Percentiles rank a stretch among this genome's conserved stretches.
Conservation (phyloP, 2,113 vertebrate species). For the Cavia aperea region DNA sequence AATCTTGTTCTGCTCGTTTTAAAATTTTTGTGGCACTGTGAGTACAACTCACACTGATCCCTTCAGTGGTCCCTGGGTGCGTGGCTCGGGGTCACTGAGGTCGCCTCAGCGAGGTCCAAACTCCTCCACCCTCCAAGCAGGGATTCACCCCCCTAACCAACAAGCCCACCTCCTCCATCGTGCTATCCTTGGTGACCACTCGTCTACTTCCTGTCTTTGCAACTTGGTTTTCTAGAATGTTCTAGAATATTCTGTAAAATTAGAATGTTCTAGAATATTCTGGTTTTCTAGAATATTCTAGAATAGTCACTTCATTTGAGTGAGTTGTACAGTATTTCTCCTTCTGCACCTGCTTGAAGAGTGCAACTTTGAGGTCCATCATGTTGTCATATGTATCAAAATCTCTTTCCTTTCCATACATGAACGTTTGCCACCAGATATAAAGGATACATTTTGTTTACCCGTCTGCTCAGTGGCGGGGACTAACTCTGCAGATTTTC, state of each 20-base stretch:
- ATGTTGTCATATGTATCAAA: background rate
- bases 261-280: no score
- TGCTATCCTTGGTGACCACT: background rate
- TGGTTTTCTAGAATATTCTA: background rate
- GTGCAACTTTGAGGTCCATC: background rate
- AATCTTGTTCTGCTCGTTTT: background rate
- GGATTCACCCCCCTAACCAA: fast-evolving
- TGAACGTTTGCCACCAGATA: no score
- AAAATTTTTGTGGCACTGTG: background rate
- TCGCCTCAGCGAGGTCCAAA: no score
- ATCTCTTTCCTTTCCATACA: background rate
- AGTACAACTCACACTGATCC: fast-evolving
- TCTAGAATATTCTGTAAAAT: background rate
- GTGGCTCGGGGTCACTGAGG: background rate
- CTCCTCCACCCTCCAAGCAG: background rate
- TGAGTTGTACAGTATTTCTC: background rate
- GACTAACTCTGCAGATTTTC: background rate
- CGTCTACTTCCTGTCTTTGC: background rate
- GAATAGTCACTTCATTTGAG: background rate
- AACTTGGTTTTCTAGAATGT: background rate
- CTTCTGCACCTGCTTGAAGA: background rate
- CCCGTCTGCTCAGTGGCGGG: background rate
- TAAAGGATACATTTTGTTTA: background rate
- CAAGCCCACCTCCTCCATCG: background rate
- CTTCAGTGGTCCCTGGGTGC: no score